phyloP scores from a whole-genome alignment of 2,113 vertebrate species.

The Pyxicephalus adspersus region DNA sequence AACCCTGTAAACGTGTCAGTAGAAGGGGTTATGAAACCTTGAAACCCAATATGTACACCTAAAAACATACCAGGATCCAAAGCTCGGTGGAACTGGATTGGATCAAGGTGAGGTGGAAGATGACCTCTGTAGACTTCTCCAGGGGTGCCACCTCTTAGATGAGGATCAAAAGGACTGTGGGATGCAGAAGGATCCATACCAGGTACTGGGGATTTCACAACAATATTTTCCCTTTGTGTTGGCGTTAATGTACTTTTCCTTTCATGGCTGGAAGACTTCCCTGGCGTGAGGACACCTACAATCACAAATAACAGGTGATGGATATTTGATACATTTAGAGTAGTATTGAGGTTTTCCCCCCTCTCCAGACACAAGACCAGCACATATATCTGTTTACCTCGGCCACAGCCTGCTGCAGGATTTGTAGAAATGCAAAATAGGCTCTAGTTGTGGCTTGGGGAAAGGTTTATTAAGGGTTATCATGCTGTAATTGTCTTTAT shows the following conservation, averaged over 20 bases:
- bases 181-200: constrained; percentile 83
- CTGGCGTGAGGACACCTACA: constrained; percentile 80
- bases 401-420: no score
- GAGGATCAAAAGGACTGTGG: constrained; percentile 93
- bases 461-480: no score
- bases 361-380: no score
- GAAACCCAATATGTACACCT: no score
- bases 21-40: background rate
- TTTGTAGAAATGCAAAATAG: no score
- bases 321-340: no score
- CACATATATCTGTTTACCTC: no score
- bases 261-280: constrained; percentile 87
- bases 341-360: no score
- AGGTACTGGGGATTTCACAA: constrained; percentile 91
- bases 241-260: constrained; percentile 91
- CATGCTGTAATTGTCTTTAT: no score
- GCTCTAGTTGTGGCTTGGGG: no score
- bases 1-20: background rate
- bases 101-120: constrained; percentile 87
- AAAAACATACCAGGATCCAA: constrained; percentile 85
- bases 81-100: constrained; percentile 88
- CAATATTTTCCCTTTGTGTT: constrained; percentile 88
- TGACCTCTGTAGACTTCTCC: constrained; percentile 89
- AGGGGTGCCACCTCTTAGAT: constrained; percentile 80
- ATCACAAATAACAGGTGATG: background rate